Conservation (phyloP, 2,888 invertebrate species). For the Ligdia adustata region DNA sequence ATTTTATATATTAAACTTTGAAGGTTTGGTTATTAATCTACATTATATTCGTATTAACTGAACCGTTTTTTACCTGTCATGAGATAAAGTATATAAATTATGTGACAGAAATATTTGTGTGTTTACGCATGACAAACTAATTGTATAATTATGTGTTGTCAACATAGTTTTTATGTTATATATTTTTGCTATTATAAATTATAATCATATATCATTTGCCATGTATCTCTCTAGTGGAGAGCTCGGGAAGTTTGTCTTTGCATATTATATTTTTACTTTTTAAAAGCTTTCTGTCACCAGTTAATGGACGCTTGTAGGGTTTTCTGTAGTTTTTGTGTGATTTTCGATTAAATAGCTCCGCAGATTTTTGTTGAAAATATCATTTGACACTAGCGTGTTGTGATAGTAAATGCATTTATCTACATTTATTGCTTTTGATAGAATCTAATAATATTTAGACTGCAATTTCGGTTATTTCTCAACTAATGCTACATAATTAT, state of each 20-base stretch:
- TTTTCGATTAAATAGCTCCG: slow-evolving; percentile 42
- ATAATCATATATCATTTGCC: slow-evolving; percentile 51
- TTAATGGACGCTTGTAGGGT: slow-evolving; percentile 54
- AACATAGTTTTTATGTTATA: slow-evolving; percentile 49
- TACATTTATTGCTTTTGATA: slow-evolving; percentile 34
- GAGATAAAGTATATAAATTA: slow-evolving; percentile 45
- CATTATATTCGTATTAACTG: not conserved
- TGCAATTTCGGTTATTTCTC: slow-evolving; percentile 40
- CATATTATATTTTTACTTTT: slow-evolving; percentile 53
- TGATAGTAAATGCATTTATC: slow-evolving; percentile 19
- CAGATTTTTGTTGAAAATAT: slow-evolving; percentile 41
- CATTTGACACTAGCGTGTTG: slow-evolving; percentile 9
- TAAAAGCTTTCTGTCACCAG: slow-evolving; percentile 74
- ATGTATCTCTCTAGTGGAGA: slow-evolving; percentile 81
- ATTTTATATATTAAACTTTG: slow-evolving; percentile 21
- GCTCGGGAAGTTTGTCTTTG: slow-evolving; percentile 77
- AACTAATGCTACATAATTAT: no score
- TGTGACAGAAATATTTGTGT: slow-evolving; percentile 72
- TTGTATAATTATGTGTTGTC: slow-evolving; percentile 43
- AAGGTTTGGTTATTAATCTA: slow-evolving; percentile 15
- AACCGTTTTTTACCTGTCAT: slow-evolving; percentile 15
- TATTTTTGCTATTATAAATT: slow-evolving; percentile 41
- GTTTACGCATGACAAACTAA: slow-evolving; percentile 65
- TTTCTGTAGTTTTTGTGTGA: slow-evolving; percentile 45
- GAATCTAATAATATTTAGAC: slow-evolving; percentile 26